Evolutionary conservation across 1,140 invertebrate species (phyloP).

Genomic region (Aplysia californica): DNA sequence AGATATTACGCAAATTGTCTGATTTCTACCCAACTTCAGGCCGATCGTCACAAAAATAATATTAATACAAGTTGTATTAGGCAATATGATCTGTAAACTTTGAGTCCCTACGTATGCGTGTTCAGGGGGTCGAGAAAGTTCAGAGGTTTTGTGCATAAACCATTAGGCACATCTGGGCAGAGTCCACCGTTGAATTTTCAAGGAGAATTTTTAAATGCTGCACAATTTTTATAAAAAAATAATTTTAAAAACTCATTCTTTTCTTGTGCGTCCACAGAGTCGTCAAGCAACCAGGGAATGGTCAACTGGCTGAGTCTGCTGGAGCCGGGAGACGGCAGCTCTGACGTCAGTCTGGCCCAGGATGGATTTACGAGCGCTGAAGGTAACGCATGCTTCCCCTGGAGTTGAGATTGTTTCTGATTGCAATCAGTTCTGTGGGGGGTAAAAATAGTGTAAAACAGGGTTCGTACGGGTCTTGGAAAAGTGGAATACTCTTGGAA

Average conservation of each 20-base stretch:
- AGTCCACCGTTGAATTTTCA: not conserved
- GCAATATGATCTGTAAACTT: too few relatives aligned
- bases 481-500: too few relatives aligned
- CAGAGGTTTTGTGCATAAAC: not conserved
- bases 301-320: conserved; percentile 19
- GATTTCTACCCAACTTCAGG: not conserved
- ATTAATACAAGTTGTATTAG: not conserved
- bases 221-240: not conserved
- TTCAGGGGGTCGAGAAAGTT: not conserved
- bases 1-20: too few relatives aligned
- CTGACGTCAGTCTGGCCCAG: not conserved
- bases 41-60: not conserved
- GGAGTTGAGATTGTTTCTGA: too few relatives aligned
- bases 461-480: too few relatives aligned
- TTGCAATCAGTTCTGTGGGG: too few relatives aligned
- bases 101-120: too few relatives aligned
- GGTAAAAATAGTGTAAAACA: too few relatives aligned
- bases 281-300: not conserved
- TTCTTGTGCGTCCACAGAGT: too few relatives aligned
- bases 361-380: conserved; percentile 7
- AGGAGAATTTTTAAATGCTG: not conserved
- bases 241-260: not conserved
- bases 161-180: not conserved
- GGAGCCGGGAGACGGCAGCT: not conserved
- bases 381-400: not conserved